Evolutionary conservation across 2,888 invertebrate genomes (phyloP).

Genomic region (Plusia festucae): DNA sequence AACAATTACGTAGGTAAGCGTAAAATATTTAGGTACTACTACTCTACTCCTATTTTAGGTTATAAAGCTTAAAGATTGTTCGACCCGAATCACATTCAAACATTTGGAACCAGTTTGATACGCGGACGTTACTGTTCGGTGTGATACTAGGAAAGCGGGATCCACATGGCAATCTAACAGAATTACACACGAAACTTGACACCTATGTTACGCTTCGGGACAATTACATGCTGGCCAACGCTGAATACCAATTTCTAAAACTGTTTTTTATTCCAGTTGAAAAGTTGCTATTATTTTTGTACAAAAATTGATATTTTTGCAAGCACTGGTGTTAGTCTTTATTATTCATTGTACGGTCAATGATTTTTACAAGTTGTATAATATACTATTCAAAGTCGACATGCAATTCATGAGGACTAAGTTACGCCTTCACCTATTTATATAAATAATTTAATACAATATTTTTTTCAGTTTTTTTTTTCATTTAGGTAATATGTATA

Average conservation of each 20-base stretch:
- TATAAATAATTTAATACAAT: not conserved
- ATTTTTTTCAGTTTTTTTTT: too few relatives aligned
- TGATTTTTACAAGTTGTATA: not conserved
- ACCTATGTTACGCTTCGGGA: conserved; percentile 1
- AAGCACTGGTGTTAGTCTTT: not conserved
- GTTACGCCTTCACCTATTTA: not conserved
- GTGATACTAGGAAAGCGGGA: not conserved
- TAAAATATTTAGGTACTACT: too few relatives aligned
- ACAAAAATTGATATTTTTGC: not conserved
- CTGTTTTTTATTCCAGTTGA: not conserved
- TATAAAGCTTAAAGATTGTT: not conserved
- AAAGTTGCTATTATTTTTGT: not conserved
- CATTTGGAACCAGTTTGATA: not conserved
- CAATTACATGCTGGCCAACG: conserved; percentile 4
- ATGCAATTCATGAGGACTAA: not conserved
- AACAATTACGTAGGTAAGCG: too few relatives aligned
- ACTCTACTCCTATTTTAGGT: not conserved
- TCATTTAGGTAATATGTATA: too few relatives aligned
- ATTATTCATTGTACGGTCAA: not conserved
- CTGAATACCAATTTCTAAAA: not conserved
- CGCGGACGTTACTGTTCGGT: not conserved
- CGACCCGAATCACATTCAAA: not conserved
- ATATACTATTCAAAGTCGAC: not conserved
- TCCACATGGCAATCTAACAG: conserved; percentile 4
- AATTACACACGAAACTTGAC: conserved; percentile 1